Evolutionary conservation across 1,140 invertebrate species (phyloP), one percentile per base, ranked within the genome.

Genomic region (Drosophila funebris): DNA sequence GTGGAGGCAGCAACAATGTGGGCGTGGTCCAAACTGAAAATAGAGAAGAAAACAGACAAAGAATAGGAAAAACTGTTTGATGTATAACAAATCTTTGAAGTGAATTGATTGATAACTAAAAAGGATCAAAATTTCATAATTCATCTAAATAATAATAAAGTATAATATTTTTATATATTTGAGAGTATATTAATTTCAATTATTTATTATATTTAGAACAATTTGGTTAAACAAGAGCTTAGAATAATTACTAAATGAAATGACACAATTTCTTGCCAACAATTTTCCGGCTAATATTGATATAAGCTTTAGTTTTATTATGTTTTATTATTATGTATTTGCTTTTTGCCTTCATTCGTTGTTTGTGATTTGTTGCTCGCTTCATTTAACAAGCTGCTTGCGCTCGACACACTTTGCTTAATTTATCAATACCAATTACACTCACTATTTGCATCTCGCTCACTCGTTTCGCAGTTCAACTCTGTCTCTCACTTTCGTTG

Each of bases 371-470:
- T 54, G 27, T 7, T 54, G 46, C 76, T n/a, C n/a, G 80, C 60
- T 84, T 84, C 71, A 79, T 67, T 83, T 71, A 83, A 78, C 70
- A 83, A 78, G 70, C 54, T 70, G 70, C 70, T 74, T 57, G 22
- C 48, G 76, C 63, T 76, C 80, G 80, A 84, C 78, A 82, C 66
- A 82, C 64, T 83, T 82, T 83, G 75, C 60, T 83, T 75, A 75
- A 75, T 84, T 79, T 84, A 84, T 83, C 80, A 84, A 84, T 78
- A 78, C 75, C 79, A 82, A 84, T 82, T 83, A 84, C 71, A 64
- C 14, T 29, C 11, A 14, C 18, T 44, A 8, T 48, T 31, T 29
- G n/a, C 24, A 13, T 54, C 20, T 18, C 37, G 5, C 20, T 29
- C 11, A 14, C 11, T 20, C 57, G 31, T 22, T 39, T n/a, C 20